Evolutionary conservation across 2,113 vertebrate genomes (phyloP), one percentile per base, ranked within the genome.

Genomic region (Pelodiscus sinensis): DNA sequence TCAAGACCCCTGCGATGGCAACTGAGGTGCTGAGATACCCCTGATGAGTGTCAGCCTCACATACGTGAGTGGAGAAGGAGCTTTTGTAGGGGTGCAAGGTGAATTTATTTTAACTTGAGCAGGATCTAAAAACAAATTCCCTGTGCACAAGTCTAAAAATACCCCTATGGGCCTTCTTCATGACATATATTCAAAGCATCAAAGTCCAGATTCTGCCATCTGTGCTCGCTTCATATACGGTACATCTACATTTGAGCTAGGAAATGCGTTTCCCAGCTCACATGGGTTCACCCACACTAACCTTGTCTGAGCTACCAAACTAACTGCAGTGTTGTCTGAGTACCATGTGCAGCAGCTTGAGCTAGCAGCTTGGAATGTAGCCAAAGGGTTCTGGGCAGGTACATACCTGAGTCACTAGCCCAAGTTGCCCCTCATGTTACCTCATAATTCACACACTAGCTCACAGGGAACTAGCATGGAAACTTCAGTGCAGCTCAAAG

Each of bases 121-220:
- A 81, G 82, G 79, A 84, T 2, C 54, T 2, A 75, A 55, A 55
- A 87, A 81, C 6, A 62, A 88, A 77, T 2, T 5, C 5, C 54
- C 3, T 58, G 2, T 22, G 25, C 44, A 27, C 62, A 29, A n/a
- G 31, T 8, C 62, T 68, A 56, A 83, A 90, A 92, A 58, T 1
- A 58, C 55, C 18, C 13, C 4, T 18, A 54, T 38, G 14, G 65
- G 27, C 27, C 31, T 38, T 84, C 50, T 38, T 82, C 1, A 31
- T n/a, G 77, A 25, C 0, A 0, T 0, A 0, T 22, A 31, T 19
- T 25, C 50, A 82, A 58, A 75, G 29, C 5, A 58, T 1, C 0
- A 0, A n/a, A 65, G 87, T 60, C 55, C 29, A 88, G 8, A 11
- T 86, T 9, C 8, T 71, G 44, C 56, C 29, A 73, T 11, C 4